These are phyloP conservation scores for Myotis yumanensis DNA, from an alignment of 2,113 vertebrate genomes.

Conservation along the genomic window DNA sequence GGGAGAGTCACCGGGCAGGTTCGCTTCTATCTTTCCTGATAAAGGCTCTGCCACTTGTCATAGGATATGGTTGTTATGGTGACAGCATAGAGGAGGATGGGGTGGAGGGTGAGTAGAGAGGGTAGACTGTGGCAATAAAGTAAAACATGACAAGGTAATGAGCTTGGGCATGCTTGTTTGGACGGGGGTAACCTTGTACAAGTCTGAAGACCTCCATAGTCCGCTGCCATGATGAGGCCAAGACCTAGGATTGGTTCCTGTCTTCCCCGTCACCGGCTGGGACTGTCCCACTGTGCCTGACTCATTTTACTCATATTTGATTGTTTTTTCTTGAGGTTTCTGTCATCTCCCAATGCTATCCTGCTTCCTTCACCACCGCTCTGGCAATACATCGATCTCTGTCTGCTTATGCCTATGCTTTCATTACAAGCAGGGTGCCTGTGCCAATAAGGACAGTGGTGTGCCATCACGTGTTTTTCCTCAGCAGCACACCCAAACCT, in stretches of 20 bases:
- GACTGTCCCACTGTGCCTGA: neutral
- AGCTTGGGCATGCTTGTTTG: neutral
- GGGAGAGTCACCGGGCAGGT: neutral
- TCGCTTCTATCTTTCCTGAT: neutral
- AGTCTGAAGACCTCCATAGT: neutral
- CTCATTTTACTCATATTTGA: neutral
- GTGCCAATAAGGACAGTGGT: neutral
- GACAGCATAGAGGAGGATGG: neutral
- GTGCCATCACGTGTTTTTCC: neutral
- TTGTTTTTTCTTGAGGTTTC: neutral
- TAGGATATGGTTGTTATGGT: neutral
- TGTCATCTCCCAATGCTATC: neutral
- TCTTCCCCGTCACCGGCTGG: accelerated
- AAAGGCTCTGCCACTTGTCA: neutral
- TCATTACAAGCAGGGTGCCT: neutral
- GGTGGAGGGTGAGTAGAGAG: neutral
- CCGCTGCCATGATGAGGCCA: neutral
- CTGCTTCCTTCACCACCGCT: neutral
- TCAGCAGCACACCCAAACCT: neutral
- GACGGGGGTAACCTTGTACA: neutral
- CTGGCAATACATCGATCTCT: neutral
- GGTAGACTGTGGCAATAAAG: neutral
- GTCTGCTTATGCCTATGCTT: neutral
- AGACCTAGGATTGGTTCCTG: neutral
- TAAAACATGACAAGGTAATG: neutral